phyloP scores from a whole-genome alignment of 2,797 vertebrate genomes.

The Diplodus puntazzo region DNA sequence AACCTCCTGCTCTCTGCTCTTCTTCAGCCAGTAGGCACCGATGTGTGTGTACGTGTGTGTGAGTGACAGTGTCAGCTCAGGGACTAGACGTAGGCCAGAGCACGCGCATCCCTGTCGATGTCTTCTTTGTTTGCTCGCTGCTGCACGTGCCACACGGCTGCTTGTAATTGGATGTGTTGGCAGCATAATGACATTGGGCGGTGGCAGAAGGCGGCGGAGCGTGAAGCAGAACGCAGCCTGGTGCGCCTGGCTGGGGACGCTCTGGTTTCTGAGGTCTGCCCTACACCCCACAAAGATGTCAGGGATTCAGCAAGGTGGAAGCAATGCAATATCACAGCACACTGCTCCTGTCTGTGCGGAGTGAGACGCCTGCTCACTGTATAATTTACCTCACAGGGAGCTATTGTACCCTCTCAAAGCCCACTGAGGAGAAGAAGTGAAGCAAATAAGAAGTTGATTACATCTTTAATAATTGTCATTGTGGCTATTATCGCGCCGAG shows the following conservation, averaged over 20 bases:
- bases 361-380: constrained; percentile 75
- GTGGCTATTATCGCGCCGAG: constrained; percentile 59
- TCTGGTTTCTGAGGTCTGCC: constrained; percentile 66
- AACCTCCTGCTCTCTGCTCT: constrained; percentile 14
- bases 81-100: constrained; percentile 33
- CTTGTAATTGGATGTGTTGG: constrained; percentile 79
- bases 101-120: constrained; percentile 41
- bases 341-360: constrained; percentile 59
- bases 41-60: constrained; percentile 2
- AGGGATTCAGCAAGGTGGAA: constrained; percentile 80
- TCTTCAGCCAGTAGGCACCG: neutral
- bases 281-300: constrained; percentile 72
- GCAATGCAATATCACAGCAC: constrained; percentile 75
- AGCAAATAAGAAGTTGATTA: constrained; percentile 67
- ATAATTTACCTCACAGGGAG: constrained; percentile 75
- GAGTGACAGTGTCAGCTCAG: constrained; percentile 28
- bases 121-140: constrained; percentile 57
- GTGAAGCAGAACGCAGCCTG: constrained; percentile 70
- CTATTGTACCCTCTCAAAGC: constrained; percentile 61
- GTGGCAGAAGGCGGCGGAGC: constrained; percentile 72
- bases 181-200: constrained; percentile 77
- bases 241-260: constrained; percentile 50
- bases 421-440: constrained; percentile 46
- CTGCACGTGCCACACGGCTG: constrained; percentile 63
- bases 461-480: constrained; percentile 70